A percentile compares a stretch with the other conserved stretches of the same genome.
Conservation (phyloP, 2,888 invertebrate species). For the Dilophus febrilis region DNA sequence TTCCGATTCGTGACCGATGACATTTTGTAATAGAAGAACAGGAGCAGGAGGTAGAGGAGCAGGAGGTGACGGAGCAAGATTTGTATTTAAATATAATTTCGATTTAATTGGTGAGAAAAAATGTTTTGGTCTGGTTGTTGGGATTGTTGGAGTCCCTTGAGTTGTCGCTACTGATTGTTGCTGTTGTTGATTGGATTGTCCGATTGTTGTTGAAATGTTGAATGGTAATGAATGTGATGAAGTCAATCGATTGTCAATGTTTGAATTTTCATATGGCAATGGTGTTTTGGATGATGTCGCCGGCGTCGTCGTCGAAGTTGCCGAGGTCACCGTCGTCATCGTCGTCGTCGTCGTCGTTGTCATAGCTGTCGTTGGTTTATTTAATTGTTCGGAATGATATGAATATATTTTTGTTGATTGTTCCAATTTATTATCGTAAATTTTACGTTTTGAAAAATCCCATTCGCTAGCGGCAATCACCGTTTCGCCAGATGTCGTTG, state of each 20-base stretch:
- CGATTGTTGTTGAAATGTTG: background rate
- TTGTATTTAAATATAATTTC: constrained; percentile 17
- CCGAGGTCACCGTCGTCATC: too few relatives aligned
- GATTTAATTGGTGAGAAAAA: constrained; percentile 30
- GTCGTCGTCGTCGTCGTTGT: too few relatives aligned
- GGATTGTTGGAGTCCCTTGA: too few relatives aligned
- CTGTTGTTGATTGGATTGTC: too few relatives aligned
- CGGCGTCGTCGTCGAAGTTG: too few relatives aligned
- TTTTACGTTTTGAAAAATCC: constrained; percentile 26
- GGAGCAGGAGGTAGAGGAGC: too few relatives aligned
- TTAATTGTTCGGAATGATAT: too few relatives aligned
- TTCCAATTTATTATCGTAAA: constrained; percentile 8
- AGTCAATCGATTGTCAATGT: too few relatives aligned
- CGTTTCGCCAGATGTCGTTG: constrained; percentile 20
- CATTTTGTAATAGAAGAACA: too few relatives aligned
- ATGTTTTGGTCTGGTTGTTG: background rate
- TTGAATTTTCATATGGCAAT: background rate
- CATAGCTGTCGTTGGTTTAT: background rate
- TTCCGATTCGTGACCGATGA: too few relatives aligned
- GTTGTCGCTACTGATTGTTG: too few relatives aligned
- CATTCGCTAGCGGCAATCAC: constrained; percentile 27
- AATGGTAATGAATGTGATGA: background rate
- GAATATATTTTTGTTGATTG: constrained; percentile 5
- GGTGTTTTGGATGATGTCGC: background rate
- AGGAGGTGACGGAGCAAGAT: too few relatives aligned